Base-by-base conservation (phyloP, 2,888 invertebrate species). In the Calephelis perditalis region DNA sequence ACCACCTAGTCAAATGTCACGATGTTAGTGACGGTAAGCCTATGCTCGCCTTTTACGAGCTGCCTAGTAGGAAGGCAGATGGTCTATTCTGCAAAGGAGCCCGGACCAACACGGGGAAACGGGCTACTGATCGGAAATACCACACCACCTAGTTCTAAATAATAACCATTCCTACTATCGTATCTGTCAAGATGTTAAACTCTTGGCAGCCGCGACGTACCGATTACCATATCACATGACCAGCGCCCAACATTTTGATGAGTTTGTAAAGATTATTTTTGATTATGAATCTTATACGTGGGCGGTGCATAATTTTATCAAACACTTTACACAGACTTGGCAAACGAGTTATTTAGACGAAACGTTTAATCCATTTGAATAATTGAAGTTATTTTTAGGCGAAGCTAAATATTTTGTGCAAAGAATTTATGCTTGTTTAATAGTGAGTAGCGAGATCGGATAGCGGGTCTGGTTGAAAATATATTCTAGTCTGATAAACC, bases 261-360 rank as follows among this genome's bases (percentile, higher is more conserved):
- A 64, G 69, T 72, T 71, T 71, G 70, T 74, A 69, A 69, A 67
- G 68, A 72, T 75, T 78, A 79, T 79, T 79, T 75, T 70, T 71
- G 76, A 78, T 78, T 69, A 70, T 72, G 73, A 54, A 74, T 72
- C 71, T 66, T 68, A 10, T 57, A 70, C 69, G 78, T 79, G 71
- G 77, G 77, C 67, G 75, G 63, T 57, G 55, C 62, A 62, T 69
- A 70, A 76, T 73, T 74, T 71, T 63, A 64, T 62, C 65, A 72
- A 72, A 69, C 67, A 63, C 64, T 67, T 67, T 67, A 62, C 62
- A 54, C 60, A 61, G 59, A 63, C 66, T 65, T 66, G 70, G 69
- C 68, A 65, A 59, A 64, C 62, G 60, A 60, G 62, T 67, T 64
- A 60, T 54, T 54, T 54, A 54, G 54, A 54, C 54, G 54, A 54